phyloP scores from a whole-genome alignment of 2,113 vertebrate species.

The Engraulis encrasicolus region DNA sequence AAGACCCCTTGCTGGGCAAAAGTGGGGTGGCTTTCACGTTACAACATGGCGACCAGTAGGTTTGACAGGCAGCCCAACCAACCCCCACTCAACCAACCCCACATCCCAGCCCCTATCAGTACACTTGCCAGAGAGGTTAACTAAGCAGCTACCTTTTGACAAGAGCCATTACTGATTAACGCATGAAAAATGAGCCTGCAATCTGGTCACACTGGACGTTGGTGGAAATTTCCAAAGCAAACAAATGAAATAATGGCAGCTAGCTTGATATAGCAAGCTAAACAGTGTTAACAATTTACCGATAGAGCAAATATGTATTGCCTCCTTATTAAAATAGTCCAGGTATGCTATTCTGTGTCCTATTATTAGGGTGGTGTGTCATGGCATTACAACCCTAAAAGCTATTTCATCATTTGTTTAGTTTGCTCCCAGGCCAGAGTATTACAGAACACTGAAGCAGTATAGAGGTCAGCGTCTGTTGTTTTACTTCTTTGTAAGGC shows the following conservation, averaged over 20 bases:
- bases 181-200: constrained; percentile 32
- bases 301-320: constrained; percentile 48
- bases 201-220: constrained; percentile 25
- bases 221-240: constrained; percentile 54
- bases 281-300: constrained; percentile 35
- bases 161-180: constrained; percentile 67
- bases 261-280: constrained; percentile 47
- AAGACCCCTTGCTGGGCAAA: neutral
- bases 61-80: neutral
- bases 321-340: constrained; percentile 38
- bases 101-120: constrained; percentile 26
- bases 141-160: constrained; percentile 51
- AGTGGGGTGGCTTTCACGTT: neutral
- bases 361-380: constrained; percentile 37
- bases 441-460: neutral
- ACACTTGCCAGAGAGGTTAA: constrained; percentile 42
- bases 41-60: neutral
- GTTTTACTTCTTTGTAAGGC: no score
- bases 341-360: constrained; percentile 20
- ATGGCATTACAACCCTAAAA: constrained; percentile 26
- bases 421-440: constrained; percentile 18
- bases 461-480: neutral
- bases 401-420: constrained; percentile 28
- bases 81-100: neutral
- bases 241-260: constrained; percentile 43